phyloP scores from a whole-genome alignment of 2,113 vertebrate genomes.

The Proteles cristata region DNA sequence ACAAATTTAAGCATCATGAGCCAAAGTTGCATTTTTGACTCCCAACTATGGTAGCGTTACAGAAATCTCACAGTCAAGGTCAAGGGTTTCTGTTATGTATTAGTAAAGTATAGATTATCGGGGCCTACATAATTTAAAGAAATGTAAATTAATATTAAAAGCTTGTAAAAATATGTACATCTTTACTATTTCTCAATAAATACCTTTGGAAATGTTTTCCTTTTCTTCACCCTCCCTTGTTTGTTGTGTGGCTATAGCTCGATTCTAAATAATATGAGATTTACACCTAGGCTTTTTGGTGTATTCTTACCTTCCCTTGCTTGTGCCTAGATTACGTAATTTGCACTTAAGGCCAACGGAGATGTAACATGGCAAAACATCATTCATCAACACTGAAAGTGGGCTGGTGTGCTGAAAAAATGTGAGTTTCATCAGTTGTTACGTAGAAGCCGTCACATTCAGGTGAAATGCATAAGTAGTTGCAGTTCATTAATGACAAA shows the following conservation, averaged over 20 bases:
- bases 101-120: slow-evolving; percentile 85
- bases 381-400: background rate
- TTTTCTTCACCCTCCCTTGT: slow-evolving; percentile 83
- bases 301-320: background rate
- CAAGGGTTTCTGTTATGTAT: slow-evolving; percentile 86
- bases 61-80: slow-evolving; percentile 78
- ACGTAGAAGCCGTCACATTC: background rate
- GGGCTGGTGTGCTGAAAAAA: background rate
- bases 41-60: slow-evolving; percentile 79
- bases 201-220: slow-evolving; percentile 86
- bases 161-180: slow-evolving; percentile 91
- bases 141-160: slow-evolving; percentile 90
- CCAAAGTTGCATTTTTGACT: slow-evolving; percentile 84
- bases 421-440: background rate
- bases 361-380: background rate
- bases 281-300: background rate
- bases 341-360: background rate
- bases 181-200: slow-evolving; percentile 91
- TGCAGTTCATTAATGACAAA: background rate
- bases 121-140: slow-evolving; percentile 88
- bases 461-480: background rate
- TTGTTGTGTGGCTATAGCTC: slow-evolving; percentile 65
- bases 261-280: background rate
- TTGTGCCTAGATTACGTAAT: background rate
- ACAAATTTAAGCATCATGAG: slow-evolving; percentile 81